phyloP scores from a whole-genome alignment of 2,797 vertebrate species.

The Podargus strigoides region DNA sequence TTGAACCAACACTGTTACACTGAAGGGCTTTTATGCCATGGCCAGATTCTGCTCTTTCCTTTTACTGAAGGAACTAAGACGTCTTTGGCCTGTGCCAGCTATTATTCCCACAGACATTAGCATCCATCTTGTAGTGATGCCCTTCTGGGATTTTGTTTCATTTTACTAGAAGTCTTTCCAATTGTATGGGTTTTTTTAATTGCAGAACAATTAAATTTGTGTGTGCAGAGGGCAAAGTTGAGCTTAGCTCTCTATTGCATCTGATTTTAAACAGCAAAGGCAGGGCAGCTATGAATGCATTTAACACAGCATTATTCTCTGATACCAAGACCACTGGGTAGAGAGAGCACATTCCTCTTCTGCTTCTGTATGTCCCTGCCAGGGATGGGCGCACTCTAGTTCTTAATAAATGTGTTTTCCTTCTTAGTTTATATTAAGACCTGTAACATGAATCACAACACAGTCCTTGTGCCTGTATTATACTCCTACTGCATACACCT shows the following conservation, averaged over 20 bases:
- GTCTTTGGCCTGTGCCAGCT: background rate
- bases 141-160: background rate
- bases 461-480: background rate
- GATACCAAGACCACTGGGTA: background rate
- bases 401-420: slow-evolving; percentile 24
- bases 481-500: slow-evolving; percentile 33
- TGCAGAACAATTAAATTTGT: background rate
- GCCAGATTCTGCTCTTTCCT: background rate
- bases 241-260: background rate
- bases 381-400: background rate
- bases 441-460: slow-evolving; percentile 37
- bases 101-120: background rate
- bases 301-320: background rate
- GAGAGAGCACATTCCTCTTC: background rate
- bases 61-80: background rate
- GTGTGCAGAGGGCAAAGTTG: background rate
- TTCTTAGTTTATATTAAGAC: slow-evolving; percentile 48
- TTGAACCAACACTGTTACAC: background rate
- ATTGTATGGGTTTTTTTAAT: background rate
- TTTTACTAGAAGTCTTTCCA: background rate
- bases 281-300: background rate
- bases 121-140: background rate
- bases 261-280: background rate
- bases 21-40: background rate
- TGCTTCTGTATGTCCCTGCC: background rate